Evolutionary conservation across 2,797 vertebrate species (phyloP).

Genomic region (Argya squamiceps): DNA sequence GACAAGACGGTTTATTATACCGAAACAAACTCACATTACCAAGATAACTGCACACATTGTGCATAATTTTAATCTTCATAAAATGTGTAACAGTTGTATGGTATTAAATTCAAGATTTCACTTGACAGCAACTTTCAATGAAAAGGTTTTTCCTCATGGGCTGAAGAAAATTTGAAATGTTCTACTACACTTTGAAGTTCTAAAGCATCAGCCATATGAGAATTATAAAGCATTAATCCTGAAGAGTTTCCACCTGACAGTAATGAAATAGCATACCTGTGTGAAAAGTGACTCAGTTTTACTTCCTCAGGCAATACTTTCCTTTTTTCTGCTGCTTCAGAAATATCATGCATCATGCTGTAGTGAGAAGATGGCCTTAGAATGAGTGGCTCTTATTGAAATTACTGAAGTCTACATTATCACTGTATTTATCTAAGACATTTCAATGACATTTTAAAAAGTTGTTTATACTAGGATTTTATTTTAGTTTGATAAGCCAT

Average conservation of each 20-base stretch:
- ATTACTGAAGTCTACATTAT: constrained; percentile 42
- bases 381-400: constrained; percentile 65
- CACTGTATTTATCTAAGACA: constrained; percentile 48
- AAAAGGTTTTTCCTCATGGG: constrained; percentile 77
- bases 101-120: constrained; percentile 74
- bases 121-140: constrained; percentile 76
- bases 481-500: neutral
- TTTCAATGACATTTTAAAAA: constrained; percentile 55
- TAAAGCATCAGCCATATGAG: constrained; percentile 75
- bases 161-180: constrained; percentile 80
- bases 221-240: constrained; percentile 82
- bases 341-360: constrained; percentile 68
- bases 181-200: constrained; percentile 80
- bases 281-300: constrained; percentile 75
- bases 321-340: constrained; percentile 67
- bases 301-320: constrained; percentile 73
- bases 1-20: constrained; percentile 34
- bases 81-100: constrained; percentile 71
- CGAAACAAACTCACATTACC: constrained; percentile 48
- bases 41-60: constrained; percentile 51
- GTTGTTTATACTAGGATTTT: constrained; percentile 39
- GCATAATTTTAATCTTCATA: constrained; percentile 76
- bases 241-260: constrained; percentile 77
- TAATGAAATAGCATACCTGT: constrained; percentile 76
- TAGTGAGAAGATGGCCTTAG: constrained; percentile 67